Conservation (phyloP, 1,140 invertebrate species). For the Limonius californicus region DNA sequence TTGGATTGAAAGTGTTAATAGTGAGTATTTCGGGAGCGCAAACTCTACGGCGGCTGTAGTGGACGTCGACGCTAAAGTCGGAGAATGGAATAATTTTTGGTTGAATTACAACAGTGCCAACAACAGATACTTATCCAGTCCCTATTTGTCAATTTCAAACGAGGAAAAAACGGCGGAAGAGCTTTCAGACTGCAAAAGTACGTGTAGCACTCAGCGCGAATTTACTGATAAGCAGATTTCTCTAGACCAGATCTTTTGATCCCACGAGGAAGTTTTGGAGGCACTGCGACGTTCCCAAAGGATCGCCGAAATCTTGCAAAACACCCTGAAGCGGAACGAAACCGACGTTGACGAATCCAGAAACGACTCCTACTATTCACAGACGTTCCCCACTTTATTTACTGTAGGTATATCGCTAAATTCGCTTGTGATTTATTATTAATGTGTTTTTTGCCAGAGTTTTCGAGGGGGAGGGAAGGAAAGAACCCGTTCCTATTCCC, state of each 20-base stretch:
- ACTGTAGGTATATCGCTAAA: too few relatives aligned
- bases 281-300: constrained; percentile 35
- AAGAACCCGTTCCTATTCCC: constrained; percentile 34
- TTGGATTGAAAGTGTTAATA: constrained; percentile 45
- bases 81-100: constrained; percentile 48
- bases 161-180: constrained; percentile 37
- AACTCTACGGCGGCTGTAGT: constrained; percentile 10
- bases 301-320: constrained; percentile 38
- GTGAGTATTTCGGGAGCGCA: constrained; percentile 34
- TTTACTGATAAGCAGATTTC: constrained; percentile 36
- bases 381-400: constrained; percentile 8
- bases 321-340: constrained; percentile 34
- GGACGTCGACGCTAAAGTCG: constrained; percentile 42
- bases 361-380: constrained; percentile 31
- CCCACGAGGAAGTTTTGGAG: constrained; percentile 40
- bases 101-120: constrained; percentile 43
- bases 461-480: constrained; percentile 30
- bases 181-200: constrained; percentile 40
- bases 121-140: constrained; percentile 38
- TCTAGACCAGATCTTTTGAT: constrained; percentile 35
- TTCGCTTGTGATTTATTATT: too few relatives aligned
- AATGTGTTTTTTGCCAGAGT: constrained; percentile 27
- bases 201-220: constrained; percentile 40
- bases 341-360: constrained; percentile 30
- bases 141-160: constrained; percentile 30